Base-by-base conservation (phyloP, 1,140 invertebrate genomes). In the Pemphigus obesinymphae region DNA sequence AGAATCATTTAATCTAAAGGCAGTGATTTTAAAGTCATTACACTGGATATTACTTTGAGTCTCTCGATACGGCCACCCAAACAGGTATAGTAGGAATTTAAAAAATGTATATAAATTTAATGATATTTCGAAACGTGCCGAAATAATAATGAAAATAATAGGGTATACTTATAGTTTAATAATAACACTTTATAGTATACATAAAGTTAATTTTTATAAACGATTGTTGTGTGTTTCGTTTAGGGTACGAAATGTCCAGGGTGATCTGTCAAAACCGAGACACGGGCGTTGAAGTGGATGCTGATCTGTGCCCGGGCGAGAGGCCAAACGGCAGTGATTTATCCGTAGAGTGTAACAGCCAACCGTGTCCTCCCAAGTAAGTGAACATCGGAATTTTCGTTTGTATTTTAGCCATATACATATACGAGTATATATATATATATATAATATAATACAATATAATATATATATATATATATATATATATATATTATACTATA, bases 341-440 rank as follows among this genome's bases (percentile, higher is more conserved):
- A 20, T 90, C 91, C 66, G 90, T 90, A 85, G 90, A 91, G 83
- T 97, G 95, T 87, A 96, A 96, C 87, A 92, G 90, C 48, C 93
- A 96, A 85, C 92, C 91, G 20, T 97, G 95, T 88, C 92, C 94
- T 15, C 92, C 94, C 83, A 94, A 93, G 95, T 97, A 89, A 92
- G 93, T 89, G 10, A 37, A 37, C 61, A 11, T 10, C 11, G 29
- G 5, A n/a, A n/a, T n/a, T n/a, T n/a, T n/a, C n/a, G n/a, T n/a
- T n/a, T n/a, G n/a, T n/a, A n/a, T n/a, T n/a, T n/a, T n/a, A n/a
- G n/a, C n/a, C n/a, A n/a, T 31, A 31, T 5, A 29, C 5, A 6
- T 53, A 23, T 55, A 8, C 7, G 10, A 3, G 5, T 26, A 29
- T 13, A 26, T 58, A 29, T 58, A 29, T 15, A 29, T 58, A 58